These are phyloP conservation scores for Cremastinae sp. DNA, from an alignment of 2,888 invertebrate genomes.

Conservation along the genomic window DNA sequence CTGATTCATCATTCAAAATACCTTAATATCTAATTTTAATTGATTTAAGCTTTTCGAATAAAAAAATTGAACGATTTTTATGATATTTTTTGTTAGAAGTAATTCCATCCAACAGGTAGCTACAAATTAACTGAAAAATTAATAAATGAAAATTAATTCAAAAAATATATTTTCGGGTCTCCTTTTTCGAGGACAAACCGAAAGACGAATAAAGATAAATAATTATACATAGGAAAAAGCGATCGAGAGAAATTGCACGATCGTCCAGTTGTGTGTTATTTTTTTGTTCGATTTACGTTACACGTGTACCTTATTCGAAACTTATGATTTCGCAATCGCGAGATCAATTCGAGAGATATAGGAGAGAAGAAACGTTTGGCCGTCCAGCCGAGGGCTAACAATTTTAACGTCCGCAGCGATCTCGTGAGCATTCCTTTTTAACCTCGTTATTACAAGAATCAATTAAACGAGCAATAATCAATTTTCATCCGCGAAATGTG, in stretches of 20 bases:
- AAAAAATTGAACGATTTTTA: too few relatives aligned
- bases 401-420: slow-evolving; percentile 31
- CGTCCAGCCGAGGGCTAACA: slow-evolving; percentile 14
- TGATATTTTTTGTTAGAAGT: too few relatives aligned
- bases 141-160: too few relatives aligned
- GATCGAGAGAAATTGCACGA: slow-evolving; percentile 20
- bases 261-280: not conserved
- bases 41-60: too few relatives aligned
- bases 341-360: not conserved
- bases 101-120: too few relatives aligned
- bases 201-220: too few relatives aligned
- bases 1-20: too few relatives aligned
- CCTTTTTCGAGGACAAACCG: too few relatives aligned
- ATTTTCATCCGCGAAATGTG: slow-evolving; percentile 10
- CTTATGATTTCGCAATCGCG: slow-evolving; percentile 27
- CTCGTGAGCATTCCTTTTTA: slow-evolving; percentile 19
- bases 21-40: too few relatives aligned
- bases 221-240: too few relatives aligned
- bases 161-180: too few relatives aligned
- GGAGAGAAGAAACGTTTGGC: slow-evolving; percentile 7
- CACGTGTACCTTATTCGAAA: slow-evolving; percentile 3
- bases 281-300: slow-evolving; percentile 5
- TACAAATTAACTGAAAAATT: too few relatives aligned
- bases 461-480: slow-evolving; percentile 27
- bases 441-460: not conserved